Evolutionary conservation across 2,888 invertebrate genomes (phyloP).

Genomic region (Drosophila planitibia): DNA sequence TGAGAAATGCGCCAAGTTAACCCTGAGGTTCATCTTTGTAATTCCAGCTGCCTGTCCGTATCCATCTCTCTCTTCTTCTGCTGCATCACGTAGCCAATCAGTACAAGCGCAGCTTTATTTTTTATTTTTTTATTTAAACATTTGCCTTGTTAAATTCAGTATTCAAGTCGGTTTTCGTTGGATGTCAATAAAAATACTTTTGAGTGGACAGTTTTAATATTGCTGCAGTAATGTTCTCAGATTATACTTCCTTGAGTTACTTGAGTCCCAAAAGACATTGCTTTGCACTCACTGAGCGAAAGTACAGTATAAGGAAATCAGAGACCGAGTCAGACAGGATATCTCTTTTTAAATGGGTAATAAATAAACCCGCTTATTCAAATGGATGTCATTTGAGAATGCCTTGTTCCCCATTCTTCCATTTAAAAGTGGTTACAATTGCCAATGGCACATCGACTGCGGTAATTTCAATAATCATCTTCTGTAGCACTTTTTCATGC

Average conservation of each 20-base stretch:
- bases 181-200: neutral
- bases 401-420: neutral
- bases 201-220: conserved; percentile 10
- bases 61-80: neutral
- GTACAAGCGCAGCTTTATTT: neutral
- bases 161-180: conserved; percentile 1
- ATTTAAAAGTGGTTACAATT: neutral
- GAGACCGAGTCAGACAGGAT: neutral
- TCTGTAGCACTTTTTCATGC: conserved; percentile 23
- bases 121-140: conserved; percentile 8
- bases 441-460: neutral
- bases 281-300: neutral
- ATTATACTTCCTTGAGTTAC: neutral
- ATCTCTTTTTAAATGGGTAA: neutral
- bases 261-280: neutral
- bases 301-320: neutral
- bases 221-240: neutral
- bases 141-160: neutral
- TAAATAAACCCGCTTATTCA: neutral
- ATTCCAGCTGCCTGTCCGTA: conserved; percentile 12
- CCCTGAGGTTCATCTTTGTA: conserved; percentile 6
- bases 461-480: conserved; percentile 42
- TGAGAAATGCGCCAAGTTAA: conserved; percentile 26
- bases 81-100: conserved; percentile 46
- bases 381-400: neutral